Evolutionary conservation across 2,888 invertebrate genomes (phyloP).

Genomic region (Melieria crassipennis): DNA sequence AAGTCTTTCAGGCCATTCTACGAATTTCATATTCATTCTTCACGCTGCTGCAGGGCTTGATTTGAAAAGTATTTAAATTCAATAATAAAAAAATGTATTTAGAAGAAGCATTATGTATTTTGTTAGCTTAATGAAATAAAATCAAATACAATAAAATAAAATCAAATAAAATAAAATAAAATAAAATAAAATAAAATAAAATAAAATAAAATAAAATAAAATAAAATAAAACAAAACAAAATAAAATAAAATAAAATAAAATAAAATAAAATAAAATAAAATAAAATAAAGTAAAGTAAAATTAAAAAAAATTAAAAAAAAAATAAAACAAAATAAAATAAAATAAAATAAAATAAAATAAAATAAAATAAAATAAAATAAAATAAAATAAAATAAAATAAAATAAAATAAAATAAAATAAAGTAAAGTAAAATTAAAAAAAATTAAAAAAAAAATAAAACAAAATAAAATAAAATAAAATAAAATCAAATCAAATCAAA

Average conservation of each 20-base stretch:
- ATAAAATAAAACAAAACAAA: not conserved
- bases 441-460: too few relatives aligned
- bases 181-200: not conserved
- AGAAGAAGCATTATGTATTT: too few relatives aligned
- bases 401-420: too few relatives aligned
- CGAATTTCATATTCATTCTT: constrained; percentile 23
- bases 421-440: too few relatives aligned
- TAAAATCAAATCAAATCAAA: too few relatives aligned
- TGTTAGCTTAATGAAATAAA: too few relatives aligned
- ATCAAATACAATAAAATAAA: not conserved
- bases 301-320: not conserved
- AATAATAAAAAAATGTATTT: not conserved
- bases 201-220: constrained; percentile 5
- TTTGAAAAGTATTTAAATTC: not conserved
- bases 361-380: not conserved
- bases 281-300: not conserved
- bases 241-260: not conserved
- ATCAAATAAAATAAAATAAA: constrained; percentile 7
- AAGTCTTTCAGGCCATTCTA: constrained; percentile 18
- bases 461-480: too few relatives aligned
- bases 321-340: constrained; percentile 1
- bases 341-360: not conserved
- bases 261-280: not conserved
- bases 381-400: too few relatives aligned
- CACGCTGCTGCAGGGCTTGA: constrained; percentile 22